Conservation (phyloP, 2,888 invertebrate genomes). For the Sarcophaga subvicina region DNA sequence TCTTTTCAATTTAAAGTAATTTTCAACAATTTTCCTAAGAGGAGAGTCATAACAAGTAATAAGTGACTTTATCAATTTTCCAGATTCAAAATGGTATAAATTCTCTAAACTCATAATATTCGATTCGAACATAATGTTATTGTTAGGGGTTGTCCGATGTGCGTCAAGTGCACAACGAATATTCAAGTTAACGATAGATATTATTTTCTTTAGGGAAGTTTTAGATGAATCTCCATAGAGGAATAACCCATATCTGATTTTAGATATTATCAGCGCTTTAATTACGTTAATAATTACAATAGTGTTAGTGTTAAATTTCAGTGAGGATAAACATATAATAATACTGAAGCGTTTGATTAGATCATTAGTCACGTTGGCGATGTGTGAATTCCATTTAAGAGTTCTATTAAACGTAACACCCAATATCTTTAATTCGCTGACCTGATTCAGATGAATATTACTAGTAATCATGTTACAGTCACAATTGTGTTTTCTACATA, state of each 20-base stretch:
- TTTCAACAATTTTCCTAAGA: not conserved
- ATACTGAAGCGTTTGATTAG: conserved; percentile 51
- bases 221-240: not conserved
- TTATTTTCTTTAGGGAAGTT: conserved; percentile 6
- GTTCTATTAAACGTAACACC: too few species aligned
- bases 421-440: too few species aligned
- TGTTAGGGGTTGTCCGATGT: conserved; percentile 12
- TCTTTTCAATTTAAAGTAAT: not conserved
- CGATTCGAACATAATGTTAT: conserved; percentile 4
- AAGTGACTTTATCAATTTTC: not conserved
- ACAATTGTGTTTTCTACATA: conserved; percentile 64
- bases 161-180: conserved; percentile 8
- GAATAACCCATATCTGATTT: conserved; percentile 6
- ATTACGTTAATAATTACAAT: not conserved
- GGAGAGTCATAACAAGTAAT: not conserved
- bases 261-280: conserved; percentile 8
- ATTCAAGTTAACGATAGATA: not conserved
- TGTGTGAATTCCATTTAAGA: too few species aligned
- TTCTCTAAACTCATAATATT: not conserved
- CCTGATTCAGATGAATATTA: too few species aligned
- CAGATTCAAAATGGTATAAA: not conserved
- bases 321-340: not conserved
- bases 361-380: too few species aligned
- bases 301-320: too few species aligned
- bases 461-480: not conserved